These are phyloP conservation scores for Eremobia ochroleuca DNA, from an alignment of 2,888 invertebrate genomes.

Conservation along the genomic window DNA sequence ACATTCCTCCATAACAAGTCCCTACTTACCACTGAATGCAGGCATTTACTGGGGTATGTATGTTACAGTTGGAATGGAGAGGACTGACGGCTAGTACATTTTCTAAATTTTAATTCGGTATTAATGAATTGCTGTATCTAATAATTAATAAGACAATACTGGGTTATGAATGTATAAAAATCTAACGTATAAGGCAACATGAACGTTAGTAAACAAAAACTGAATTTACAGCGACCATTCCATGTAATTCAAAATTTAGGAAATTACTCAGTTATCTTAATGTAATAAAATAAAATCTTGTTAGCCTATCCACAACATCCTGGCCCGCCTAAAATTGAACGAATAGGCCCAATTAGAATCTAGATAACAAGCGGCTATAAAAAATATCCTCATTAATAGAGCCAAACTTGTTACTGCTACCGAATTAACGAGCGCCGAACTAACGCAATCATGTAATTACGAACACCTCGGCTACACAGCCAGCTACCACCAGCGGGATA, in stretches of 20 bases:
- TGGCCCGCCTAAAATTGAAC: slow-evolving; percentile 69
- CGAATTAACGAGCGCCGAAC: slow-evolving; percentile 85
- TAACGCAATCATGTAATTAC: slow-evolving; percentile 86
- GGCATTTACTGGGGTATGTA: not conserved
- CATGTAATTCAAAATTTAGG: slow-evolving; percentile 18
- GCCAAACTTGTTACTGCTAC: slow-evolving; percentile 86
- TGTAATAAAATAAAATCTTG: too few relatives aligned
- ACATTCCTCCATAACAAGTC: not conserved
- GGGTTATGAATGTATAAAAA: not conserved
- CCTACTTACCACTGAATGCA: not conserved
- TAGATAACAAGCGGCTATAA: slow-evolving; percentile 79
- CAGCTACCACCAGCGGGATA: slow-evolving; percentile 74
- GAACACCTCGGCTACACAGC: slow-evolving; percentile 73
- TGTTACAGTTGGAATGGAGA: not conserved
- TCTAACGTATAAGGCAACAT: not conserved
- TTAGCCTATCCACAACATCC: slow-evolving; percentile 64
- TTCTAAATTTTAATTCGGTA: too few relatives aligned
- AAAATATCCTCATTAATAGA: slow-evolving; percentile 86
- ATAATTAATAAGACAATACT: not conserved
- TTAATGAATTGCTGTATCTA: not conserved
- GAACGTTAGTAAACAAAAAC: not conserved
- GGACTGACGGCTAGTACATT: not conserved
- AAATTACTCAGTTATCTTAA: slow-evolving; percentile 52
- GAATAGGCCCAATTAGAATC: slow-evolving; percentile 78
- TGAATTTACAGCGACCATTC: slow-evolving; percentile 10